A percentile compares a stretch with the other conserved stretches of the same genome.
phyloP scores from a whole-genome alignment of 92 coral and sea anemone genomes.

The Porites evermanni region DNA sequence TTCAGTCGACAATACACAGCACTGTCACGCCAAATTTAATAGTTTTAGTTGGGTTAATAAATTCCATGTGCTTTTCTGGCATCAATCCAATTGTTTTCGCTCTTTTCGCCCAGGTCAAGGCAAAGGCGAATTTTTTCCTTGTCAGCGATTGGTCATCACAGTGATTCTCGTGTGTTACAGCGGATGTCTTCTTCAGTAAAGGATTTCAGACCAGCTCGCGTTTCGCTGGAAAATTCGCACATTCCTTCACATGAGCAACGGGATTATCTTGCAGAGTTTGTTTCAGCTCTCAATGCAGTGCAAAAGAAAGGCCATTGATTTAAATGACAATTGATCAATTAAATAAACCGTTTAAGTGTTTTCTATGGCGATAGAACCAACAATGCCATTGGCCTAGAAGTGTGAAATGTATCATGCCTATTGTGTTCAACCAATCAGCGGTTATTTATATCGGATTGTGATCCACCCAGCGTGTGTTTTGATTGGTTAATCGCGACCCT shows the following conservation, averaged over 20 bases:
- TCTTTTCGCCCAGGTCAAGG: conserved; percentile 32
- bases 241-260: conserved; percentile 38
- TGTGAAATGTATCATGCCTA: conserved; percentile 81
- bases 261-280: background rate
- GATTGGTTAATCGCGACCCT: conserved; percentile 69
- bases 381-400: conserved; percentile 89
- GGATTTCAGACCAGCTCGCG: conserved; percentile 8
- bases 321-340: conserved; percentile 97
- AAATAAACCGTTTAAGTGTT: conserved; percentile 97
- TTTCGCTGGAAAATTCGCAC: conserved; percentile 5
- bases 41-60: conserved; percentile 64
- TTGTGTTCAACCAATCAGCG: conserved; percentile 93
- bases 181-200: conserved; percentile 7
- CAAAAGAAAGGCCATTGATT: conserved; percentile 64
- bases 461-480: conserved; percentile 58
- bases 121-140: background rate
- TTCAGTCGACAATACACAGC: conserved; percentile 34
- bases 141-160: background rate
- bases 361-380: conserved; percentile 77
- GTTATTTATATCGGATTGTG: conserved; percentile 82
- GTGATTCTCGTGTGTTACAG: background rate
- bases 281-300: conserved; percentile 19
- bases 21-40: conserved; percentile 61
- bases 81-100: conserved; percentile 65
- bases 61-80: conserved; percentile 96